A percentile compares a stretch with the other conserved stretches of the same genome.
Evolutionary conservation across 1,140 invertebrate genomes (phyloP).

Genomic region (Ips typographus): DNA sequence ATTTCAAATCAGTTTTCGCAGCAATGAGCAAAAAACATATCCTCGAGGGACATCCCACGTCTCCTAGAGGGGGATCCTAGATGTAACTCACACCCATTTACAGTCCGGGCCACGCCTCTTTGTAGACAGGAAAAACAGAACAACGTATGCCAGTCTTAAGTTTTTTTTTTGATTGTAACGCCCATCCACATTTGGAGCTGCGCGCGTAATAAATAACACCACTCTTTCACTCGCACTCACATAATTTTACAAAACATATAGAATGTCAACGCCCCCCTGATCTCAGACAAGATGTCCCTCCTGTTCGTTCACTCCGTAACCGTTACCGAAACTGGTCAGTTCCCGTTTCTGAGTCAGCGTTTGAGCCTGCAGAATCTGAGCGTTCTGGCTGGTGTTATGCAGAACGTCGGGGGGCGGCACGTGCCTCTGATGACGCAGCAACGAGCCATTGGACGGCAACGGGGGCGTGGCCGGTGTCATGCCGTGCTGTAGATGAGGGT

Average conservation of each 20-base stretch:
- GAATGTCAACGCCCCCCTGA: slow-evolving; percentile 46
- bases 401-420: slow-evolving; percentile 51
- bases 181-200: no score
- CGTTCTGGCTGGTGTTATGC: slow-evolving; percentile 50
- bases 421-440: slow-evolving; percentile 47
- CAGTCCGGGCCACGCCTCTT: no score
- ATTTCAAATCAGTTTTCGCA: no score
- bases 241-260: slow-evolving; percentile 48
- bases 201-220: no score
- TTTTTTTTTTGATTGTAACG: no score
- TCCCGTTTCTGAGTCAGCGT: slow-evolving; percentile 49
- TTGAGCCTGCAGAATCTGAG: slow-evolving; percentile 51
- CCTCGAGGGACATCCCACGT: no score
- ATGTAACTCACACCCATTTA: no score
- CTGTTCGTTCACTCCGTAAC: slow-evolving; percentile 52
- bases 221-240: neutral
- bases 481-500: slow-evolving; percentile 46
- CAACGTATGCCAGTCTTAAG: no score
- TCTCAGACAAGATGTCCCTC: slow-evolving; percentile 53
- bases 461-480: slow-evolving; percentile 48
- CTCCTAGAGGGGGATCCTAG: no score
- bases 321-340: slow-evolving; percentile 51
- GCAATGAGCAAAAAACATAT: no score
- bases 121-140: no score
- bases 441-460: slow-evolving; percentile 49